Evolutionary conservation across 2,113 vertebrate species (phyloP).

Genomic region (Syrrhaptes paradoxus): DNA sequence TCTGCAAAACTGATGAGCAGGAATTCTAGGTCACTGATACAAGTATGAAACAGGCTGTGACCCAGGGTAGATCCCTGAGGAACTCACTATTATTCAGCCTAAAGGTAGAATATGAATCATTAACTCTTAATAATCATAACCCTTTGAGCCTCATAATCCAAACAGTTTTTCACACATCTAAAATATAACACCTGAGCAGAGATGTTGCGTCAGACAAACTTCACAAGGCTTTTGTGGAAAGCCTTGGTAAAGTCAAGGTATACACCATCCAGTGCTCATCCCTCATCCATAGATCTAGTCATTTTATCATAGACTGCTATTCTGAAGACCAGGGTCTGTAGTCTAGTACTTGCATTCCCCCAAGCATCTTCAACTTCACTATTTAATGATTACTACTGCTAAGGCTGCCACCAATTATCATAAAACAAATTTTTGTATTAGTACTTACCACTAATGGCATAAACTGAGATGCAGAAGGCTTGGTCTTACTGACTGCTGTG

Average conservation of each 20-base stretch:
- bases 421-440: not conserved
- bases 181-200: accelerated
- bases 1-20: not conserved
- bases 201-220: not conserved
- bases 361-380: not conserved
- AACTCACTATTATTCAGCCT: not conserved
- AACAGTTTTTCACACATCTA: not conserved
- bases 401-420: not conserved
- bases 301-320: not conserved
- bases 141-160: not conserved
- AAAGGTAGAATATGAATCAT: not conserved
- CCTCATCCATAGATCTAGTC: not conserved
- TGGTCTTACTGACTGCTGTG: slow-evolving; percentile 95
- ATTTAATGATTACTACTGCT: not conserved
- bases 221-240: not conserved
- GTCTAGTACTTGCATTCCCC: not conserved
- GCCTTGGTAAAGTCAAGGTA: not conserved
- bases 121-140: not conserved
- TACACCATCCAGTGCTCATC: not conserved
- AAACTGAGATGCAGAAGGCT: slow-evolving; percentile 89
- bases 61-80: not conserved
- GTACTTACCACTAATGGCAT: slow-evolving; percentile 94
- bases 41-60: not conserved
- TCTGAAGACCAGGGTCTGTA: not conserved
- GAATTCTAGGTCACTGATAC: not conserved